A percentile compares a stretch with the other conserved stretches of the same genome.
Conservation (phyloP, 2,113 vertebrate genomes). For the Illadopsis cleaveri region DNA sequence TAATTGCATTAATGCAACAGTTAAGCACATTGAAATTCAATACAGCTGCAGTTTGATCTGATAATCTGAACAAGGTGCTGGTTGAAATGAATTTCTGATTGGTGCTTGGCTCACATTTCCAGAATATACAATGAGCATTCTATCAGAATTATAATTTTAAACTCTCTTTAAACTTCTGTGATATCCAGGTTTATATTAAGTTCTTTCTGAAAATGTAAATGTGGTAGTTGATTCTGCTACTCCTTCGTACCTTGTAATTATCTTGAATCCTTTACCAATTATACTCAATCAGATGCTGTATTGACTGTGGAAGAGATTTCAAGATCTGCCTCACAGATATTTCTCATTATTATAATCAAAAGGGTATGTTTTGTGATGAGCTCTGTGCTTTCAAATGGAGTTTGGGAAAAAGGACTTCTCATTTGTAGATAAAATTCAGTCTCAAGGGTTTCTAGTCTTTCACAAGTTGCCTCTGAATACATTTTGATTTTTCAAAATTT, state of each 20-base stretch:
- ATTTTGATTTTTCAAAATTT: neutral
- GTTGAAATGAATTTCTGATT: neutral
- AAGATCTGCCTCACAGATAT: neutral
- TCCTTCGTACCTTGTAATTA: neutral
- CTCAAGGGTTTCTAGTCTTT: neutral
- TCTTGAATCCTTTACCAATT: slow-evolving; percentile 6
- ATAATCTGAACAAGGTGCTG: neutral
- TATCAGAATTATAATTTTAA: neutral
- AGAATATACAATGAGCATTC: neutral
- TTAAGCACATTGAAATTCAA: neutral
- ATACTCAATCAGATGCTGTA: neutral
- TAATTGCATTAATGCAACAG: neutral
- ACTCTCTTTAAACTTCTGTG: neutral
- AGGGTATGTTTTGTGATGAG: neutral
- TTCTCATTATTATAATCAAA: slow-evolving; percentile 30
- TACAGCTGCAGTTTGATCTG: neutral
- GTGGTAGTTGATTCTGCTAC: neutral
- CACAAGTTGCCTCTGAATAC: neutral
- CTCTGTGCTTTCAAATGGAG: neutral
- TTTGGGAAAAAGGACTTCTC: neutral
- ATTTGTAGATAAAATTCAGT: neutral
- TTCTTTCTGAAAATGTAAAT: neutral
- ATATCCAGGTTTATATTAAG: neutral
- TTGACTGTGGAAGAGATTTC: slow-evolving; percentile 11
- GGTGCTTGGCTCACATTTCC: neutral